Base-by-base conservation (phyloP, 2,797 vertebrate species). In the Chaetodon trifasciatus region DNA sequence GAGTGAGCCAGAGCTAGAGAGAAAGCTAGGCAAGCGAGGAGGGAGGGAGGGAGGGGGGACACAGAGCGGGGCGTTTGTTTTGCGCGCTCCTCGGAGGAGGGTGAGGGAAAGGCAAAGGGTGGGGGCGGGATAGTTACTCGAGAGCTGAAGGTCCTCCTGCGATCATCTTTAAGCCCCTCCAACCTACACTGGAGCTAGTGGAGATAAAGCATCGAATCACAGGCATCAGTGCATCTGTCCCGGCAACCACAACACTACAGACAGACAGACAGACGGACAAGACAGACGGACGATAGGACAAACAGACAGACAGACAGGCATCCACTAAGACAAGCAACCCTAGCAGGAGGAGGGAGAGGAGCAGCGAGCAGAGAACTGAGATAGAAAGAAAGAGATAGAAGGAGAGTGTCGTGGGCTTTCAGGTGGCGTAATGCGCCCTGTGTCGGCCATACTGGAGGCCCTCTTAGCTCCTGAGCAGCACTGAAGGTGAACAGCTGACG, bases 141-240 rank as follows among this genome's bases (percentile, higher is more conserved):
- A 96, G 97, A 98, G 97, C 97, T 97, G 97, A 97, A 98, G 97
- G 97, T 97, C 97, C 97, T 98, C 96, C 97, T 98, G 96, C 97
- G 97, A 98, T 99, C 97, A 98, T 98, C 97, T 98, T 99, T 99
- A 97, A 99, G 98, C 97, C 97, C 97, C 97, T 99, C 97, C 97
- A 99, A 98, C 97, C 97, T 99, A 98, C 97, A 98, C 97, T 99
- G 98, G 97, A 99, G 98, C 98, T 99, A 94, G 96, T 96, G 96
- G 96, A 98, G 95, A 99, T 97, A 99, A 98, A 98, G 96, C 97
- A 95, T 94, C 88, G 93, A 93, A 94, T 94, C 94, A 95, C 92
- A 95, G 93, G 93, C 92, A 92, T 95, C 95, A 95, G 94, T 96
- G 93, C 94, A 95, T 95, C 93, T 94, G 93, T 95, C 89, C 91